These are phyloP conservation scores for Ceyx melanurus DNA, from an alignment of 2,113 vertebrate species.

Conservation along the genomic window DNA sequence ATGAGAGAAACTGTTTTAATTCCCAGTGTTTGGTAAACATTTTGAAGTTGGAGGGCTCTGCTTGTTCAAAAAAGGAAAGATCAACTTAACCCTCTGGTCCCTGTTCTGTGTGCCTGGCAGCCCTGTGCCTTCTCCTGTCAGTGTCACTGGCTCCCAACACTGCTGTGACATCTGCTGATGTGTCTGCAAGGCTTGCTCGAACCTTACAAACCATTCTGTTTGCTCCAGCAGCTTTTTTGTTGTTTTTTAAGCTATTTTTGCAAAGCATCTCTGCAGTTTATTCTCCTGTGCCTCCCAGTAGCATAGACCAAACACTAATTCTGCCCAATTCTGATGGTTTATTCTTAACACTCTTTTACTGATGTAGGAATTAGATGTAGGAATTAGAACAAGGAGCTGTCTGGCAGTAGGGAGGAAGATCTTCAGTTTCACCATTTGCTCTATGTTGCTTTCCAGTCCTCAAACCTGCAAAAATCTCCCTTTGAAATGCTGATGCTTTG, in stretches of 20 bases:
- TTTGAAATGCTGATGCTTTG: background rate
- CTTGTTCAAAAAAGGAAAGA: background rate
- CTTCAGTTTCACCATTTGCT: background rate
- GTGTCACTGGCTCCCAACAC: background rate
- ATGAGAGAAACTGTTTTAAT: conserved; percentile 27
- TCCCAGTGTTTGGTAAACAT: conserved; percentile 8
- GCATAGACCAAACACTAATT: background rate
- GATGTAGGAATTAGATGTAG: background rate
- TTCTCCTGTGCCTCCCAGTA: background rate
- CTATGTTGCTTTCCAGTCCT: background rate
- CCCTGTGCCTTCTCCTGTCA: background rate
- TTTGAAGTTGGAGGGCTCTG: background rate
- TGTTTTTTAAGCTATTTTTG: background rate
- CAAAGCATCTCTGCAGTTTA: background rate
- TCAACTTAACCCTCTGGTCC: background rate
- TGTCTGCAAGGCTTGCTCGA: background rate
- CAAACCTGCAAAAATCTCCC: background rate
- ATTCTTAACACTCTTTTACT: background rate
- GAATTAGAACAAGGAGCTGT: background rate
- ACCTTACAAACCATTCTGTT: background rate
- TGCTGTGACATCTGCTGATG: background rate
- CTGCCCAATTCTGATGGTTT: background rate
- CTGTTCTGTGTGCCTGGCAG: background rate
- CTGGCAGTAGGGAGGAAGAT: background rate
- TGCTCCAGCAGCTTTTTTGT: background rate